Evolutionary conservation across 2,797 vertebrate genomes (phyloP).

Genomic region (Clarias platycephalus): DNA sequence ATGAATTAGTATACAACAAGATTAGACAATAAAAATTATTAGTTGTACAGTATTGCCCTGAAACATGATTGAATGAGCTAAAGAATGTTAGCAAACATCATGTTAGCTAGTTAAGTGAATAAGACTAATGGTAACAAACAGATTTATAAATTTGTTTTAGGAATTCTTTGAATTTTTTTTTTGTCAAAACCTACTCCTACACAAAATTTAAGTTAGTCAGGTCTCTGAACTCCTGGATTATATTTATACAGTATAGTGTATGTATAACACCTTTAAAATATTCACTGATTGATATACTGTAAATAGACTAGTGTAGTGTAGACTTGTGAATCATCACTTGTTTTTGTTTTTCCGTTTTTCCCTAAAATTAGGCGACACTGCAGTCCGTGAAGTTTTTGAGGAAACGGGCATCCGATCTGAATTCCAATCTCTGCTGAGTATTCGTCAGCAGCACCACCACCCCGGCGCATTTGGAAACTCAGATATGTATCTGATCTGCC

Average conservation of each 20-base stretch:
- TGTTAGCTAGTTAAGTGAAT: neutral
- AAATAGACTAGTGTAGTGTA: neutral
- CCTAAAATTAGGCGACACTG: constrained; percentile 78
- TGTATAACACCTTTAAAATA: neutral
- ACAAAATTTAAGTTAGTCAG: neutral
- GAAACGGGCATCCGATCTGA: constrained; percentile 89
- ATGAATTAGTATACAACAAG: neutral
- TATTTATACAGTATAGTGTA: neutral
- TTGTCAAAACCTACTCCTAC: neutral
- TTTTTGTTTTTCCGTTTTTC: neutral
- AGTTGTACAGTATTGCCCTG: neutral
- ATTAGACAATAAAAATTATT: neutral
- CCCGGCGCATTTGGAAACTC: constrained; percentile 91
- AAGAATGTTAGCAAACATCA: neutral
- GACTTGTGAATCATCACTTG: neutral
- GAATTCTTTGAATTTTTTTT: neutral
- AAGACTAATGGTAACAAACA: neutral
- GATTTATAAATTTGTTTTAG: neutral
- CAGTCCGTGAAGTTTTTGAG: constrained; percentile 90
- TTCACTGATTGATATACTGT: neutral
- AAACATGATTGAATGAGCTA: neutral
- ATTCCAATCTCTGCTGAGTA: constrained; percentile 88
- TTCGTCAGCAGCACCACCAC: constrained; percentile 89
- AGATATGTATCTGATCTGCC: constrained; percentile 92
- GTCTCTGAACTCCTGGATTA: neutral